These are phyloP conservation scores for Anguilla anguilla DNA, from an alignment of 2,797 vertebrate genomes.

Conservation along the genomic window DNA sequence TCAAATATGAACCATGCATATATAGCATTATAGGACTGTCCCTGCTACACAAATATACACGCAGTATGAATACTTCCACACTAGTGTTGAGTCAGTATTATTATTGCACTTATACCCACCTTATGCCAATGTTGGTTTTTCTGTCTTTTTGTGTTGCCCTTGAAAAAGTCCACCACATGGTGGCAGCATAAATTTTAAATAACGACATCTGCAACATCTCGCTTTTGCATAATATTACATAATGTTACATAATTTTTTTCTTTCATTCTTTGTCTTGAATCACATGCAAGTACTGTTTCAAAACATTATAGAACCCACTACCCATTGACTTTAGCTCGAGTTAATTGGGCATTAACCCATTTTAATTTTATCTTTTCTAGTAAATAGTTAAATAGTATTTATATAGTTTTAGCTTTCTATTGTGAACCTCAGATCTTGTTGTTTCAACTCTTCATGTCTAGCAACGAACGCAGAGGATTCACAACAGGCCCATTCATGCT, in stretches of 20 bases:
- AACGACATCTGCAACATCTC: not conserved
- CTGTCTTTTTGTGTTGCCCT: not conserved
- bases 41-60: not conserved
- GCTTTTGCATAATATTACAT: not conserved
- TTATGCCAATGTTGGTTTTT: not conserved
- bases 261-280: not conserved
- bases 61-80: not conserved
- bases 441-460: no score
- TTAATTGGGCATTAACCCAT: no score
- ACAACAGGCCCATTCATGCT: no score
- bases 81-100: not conserved
- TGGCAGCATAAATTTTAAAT: conserved; percentile 11
- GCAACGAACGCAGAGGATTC: no score
- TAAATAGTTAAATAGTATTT: no score
- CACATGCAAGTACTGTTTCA: not conserved
- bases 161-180: not conserved
- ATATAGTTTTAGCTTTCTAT: no score
- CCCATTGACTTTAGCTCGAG: not conserved
- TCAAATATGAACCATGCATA: not conserved
- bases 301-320: not conserved
- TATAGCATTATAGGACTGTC: not conserved
- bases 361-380: no score
- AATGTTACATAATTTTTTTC: not conserved
- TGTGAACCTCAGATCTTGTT: no score
- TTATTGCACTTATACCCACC: not conserved